Evolutionary conservation across 2,888 invertebrate genomes (phyloP), one percentile per base, ranked within the genome.

Genomic region (Lymantria dispar): DNA sequence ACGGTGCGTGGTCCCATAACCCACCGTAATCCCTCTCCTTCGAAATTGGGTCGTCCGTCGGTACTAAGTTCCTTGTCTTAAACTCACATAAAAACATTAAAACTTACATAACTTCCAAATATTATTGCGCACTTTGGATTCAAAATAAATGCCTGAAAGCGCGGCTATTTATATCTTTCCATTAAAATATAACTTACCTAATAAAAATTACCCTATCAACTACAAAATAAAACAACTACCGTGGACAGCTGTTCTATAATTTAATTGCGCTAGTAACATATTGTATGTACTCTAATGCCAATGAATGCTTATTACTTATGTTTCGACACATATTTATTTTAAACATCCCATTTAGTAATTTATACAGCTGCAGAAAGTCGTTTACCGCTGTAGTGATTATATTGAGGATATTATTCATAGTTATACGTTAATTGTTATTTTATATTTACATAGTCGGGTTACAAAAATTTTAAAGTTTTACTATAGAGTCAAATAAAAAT

Each of bases 291-390:
- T 38, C n/a, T 38, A 11, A 41, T 29, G 38, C 41, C 14, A 39
- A 14, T 15, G 33, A 22, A 22, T 22, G 22, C 22, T 22, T 22
- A 22, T 22, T 22, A 22, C 14, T 0, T 10, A 3, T n/a, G 22
- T 42, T 15, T 47, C 47, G 22, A 29, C 41, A 42, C 33, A 38
- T 7, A n/a, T n/a, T 38, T 38, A 47, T 40, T 33, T 46, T n/a
- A 36, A 33, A 1, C 14, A 36, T 22, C 10, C 43, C 29, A 48
- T 48, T 38, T 48, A 29, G 11, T 30, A 11, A 9, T 48, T 48
- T 48, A 29, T 36, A 48, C 48, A 48, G 37, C 38, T 48, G 47
- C 36, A 12, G 31, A 41, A 41, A 47, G 10, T 11, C 31, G 40
- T n/a, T 36, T 37, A 38, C 38, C 7, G 38, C 38, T 10, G 33